A percentile compares a stretch with the other conserved stretches of the same genome.
Evolutionary conservation across 2,888 invertebrate genomes (phyloP).

Genomic region (Hirudinaria manillensis): DNA sequence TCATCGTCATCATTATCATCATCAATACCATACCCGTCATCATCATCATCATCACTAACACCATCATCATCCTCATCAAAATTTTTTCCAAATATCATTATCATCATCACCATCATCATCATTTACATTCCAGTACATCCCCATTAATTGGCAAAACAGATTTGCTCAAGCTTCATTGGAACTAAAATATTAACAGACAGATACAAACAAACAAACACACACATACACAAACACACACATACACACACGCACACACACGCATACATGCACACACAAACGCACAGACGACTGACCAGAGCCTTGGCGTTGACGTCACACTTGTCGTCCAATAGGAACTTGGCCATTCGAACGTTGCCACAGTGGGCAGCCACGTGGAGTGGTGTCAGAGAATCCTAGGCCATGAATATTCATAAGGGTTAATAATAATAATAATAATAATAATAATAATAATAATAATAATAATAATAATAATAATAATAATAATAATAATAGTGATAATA

Average conservation of each 20-base stretch:
- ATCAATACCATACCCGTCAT: background rate
- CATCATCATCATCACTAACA: too few relatives aligned
- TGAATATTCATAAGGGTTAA: constrained; percentile 48
- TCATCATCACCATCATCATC: too few relatives aligned
- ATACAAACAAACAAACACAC: constrained; percentile 6
- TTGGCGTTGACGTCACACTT: constrained; percentile 97
- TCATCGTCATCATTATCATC: background rate
- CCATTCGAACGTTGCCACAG: constrained; percentile 73
- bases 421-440: background rate
- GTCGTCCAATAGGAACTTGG: constrained; percentile 85
- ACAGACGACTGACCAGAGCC: constrained; percentile 47
- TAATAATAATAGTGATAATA: background rate
- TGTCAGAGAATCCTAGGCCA: constrained; percentile 75
- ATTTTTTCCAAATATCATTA: too few relatives aligned
- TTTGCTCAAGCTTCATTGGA: background rate
- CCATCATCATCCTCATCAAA: too few relatives aligned
- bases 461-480: background rate
- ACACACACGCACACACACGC: background rate
- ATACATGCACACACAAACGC: background rate
- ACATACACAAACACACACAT: background rate
- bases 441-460: background rate
- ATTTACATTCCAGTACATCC: too few relatives aligned
- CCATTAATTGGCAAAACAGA: too few relatives aligned
- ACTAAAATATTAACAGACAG: background rate
- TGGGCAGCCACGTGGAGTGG: constrained; percentile 90